Percentiles rank a stretch among this genome's conserved stretches.
Evolutionary conservation across 2,888 invertebrate genomes (phyloP).

Genomic region (Pocota personata): DNA sequence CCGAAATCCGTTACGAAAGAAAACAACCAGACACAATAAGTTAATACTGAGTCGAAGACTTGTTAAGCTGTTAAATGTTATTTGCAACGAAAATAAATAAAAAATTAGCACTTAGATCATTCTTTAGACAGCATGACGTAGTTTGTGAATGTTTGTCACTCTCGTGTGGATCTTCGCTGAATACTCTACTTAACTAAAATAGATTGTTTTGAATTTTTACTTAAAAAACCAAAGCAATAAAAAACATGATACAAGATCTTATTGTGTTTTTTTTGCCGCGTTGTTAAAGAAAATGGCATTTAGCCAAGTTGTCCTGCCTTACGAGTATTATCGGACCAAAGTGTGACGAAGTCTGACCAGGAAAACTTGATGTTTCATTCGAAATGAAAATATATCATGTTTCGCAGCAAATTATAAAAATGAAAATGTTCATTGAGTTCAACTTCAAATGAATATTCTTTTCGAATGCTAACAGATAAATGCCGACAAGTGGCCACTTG

Average conservation of each 20-base stretch:
- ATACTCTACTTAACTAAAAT: conserved; percentile 1
- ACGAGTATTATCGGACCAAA: not conserved
- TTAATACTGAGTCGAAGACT: not conserved
- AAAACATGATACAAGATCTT: conserved; percentile 17
- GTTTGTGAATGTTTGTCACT: conserved; percentile 11
- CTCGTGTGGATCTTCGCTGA: not conserved
- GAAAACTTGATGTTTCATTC: not conserved
- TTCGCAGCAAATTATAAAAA: not conserved
- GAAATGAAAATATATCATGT: not conserved
- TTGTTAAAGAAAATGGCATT: not conserved
- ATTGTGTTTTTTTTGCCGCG: not conserved
- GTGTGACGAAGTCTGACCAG: conserved; percentile 14
- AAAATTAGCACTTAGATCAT: conserved; percentile 10
- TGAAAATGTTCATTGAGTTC: not conserved
- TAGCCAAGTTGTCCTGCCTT: conserved; percentile 10
- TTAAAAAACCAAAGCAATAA: conserved; percentile 13
- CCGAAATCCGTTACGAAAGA: not conserved
- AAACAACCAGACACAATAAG: not conserved
- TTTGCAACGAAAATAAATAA: not conserved
- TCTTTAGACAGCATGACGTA: conserved; percentile 23
- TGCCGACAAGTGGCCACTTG: too few species aligned
- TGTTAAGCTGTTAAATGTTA: not conserved
- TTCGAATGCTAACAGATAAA: too few species aligned
- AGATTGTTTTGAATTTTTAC: conserved; percentile 18
- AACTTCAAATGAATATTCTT: too few species aligned